Evolutionary conservation across 2,888 invertebrate genomes (phyloP).

Genomic region (Isotomurus palustris): DNA sequence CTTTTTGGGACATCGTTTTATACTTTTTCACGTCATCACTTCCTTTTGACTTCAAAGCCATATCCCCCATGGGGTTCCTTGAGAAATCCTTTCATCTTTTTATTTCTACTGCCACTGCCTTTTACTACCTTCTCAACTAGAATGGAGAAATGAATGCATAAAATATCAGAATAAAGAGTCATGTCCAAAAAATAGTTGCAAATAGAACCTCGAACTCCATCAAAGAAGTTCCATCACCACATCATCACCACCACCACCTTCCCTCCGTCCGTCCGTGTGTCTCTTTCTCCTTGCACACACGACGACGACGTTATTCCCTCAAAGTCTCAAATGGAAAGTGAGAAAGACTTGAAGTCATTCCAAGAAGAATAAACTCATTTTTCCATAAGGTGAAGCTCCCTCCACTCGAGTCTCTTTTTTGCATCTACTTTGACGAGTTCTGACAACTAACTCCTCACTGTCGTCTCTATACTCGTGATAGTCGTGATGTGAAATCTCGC

Average conservation of each 20-base stretch:
- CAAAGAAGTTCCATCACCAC: slow-evolving; percentile 11
- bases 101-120: slow-evolving; percentile 6
- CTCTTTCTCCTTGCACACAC: too few species aligned
- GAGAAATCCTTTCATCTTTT: slow-evolving; percentile 42
- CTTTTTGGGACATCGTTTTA: slow-evolving; percentile 37
- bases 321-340: background rate
- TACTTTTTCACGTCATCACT: slow-evolving; percentile 40
- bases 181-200: slow-evolving; percentile 13
- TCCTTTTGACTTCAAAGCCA: slow-evolving; percentile 30
- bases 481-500: too few species aligned
- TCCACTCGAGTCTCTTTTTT: background rate
- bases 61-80: slow-evolving; percentile 42
- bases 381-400: background rate
- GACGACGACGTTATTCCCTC: too few species aligned
- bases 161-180: slow-evolving; percentile 32
- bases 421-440: slow-evolving; percentile 2
- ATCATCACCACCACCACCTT: too few species aligned
- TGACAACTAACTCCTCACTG: slow-evolving; percentile 3
- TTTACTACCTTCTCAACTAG: slow-evolving; percentile 32
- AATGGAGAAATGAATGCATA: slow-evolving; percentile 41
- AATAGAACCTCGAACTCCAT: background rate
- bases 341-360: background rate
- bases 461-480: background rate
- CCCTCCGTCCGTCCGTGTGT: too few species aligned
- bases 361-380: background rate